A percentile compares a stretch with the other conserved stretches of the same genome.
phyloP scores from a whole-genome alignment of 2,113 vertebrate species.

The Pampusana beccarii region DNA sequence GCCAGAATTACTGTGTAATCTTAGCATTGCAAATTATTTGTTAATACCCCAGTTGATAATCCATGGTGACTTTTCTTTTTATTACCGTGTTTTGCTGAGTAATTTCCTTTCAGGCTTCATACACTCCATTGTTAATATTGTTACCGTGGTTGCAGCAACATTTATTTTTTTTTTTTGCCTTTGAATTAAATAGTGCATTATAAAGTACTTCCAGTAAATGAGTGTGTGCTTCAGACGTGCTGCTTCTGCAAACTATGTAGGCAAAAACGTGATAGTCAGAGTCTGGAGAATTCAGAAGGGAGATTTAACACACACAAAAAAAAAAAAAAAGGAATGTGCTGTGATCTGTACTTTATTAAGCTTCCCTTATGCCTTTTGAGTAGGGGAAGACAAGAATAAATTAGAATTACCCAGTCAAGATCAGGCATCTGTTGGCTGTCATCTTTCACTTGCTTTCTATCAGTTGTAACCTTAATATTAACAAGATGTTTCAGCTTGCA shows the following conservation, averaged over 20 bases:
- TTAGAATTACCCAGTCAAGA: constrained; percentile 17
- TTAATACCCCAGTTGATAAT: constrained; percentile 13
- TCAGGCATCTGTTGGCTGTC: constrained; percentile 26
- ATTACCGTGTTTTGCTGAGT: constrained; percentile 18
- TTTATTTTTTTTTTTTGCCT: background rate
- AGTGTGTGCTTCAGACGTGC: background rate
- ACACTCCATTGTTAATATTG: constrained; percentile 9
- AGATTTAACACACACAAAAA: background rate
- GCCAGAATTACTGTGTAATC: background rate
- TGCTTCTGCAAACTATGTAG: background rate
- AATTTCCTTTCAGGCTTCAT: constrained; percentile 44
- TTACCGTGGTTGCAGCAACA: background rate
- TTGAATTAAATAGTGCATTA: constrained; percentile 30
- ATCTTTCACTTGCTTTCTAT: constrained; percentile 28
- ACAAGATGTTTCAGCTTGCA: constrained; percentile 25
- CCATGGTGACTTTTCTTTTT: constrained; percentile 19
- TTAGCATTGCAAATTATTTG: constrained; percentile 12
- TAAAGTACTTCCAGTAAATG: constrained; percentile 27
- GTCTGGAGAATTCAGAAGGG: background rate
- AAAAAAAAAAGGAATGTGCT: background rate
- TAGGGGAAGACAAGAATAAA: constrained; percentile 39
- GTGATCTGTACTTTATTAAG: background rate
- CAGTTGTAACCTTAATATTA: constrained; percentile 24
- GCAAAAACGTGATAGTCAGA: constrained; percentile 9
- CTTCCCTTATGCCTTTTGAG: background rate